phyloP scores from a whole-genome alignment of 2,888 invertebrate species.

The Acleris literana region DNA sequence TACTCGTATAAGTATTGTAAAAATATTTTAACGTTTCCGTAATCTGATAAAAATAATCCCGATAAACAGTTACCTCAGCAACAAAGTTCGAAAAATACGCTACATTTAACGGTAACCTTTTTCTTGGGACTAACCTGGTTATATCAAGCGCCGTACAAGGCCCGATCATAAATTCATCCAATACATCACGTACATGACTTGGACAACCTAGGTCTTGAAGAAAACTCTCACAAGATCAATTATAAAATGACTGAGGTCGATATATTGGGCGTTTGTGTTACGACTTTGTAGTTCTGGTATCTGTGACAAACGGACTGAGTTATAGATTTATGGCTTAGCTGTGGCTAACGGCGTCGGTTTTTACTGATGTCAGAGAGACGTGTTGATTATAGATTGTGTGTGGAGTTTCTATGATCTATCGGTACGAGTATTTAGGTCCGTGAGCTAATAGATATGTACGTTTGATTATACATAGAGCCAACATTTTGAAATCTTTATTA shows the following conservation, averaged over 20 bases:
- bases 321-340: constrained; percentile 55
- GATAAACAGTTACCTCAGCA: not conserved
- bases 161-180: constrained; percentile 64
- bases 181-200: constrained; percentile 4
- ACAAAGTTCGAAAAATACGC: not conserved
- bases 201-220: constrained; percentile 1
- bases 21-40: too few relatives aligned
- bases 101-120: constrained; percentile 33
- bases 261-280: constrained; percentile 7
- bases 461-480: too few relatives aligned
- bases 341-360: constrained; percentile 64
- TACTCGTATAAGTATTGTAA: too few relatives aligned
- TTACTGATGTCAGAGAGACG: constrained; percentile 50
- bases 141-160: constrained; percentile 56
- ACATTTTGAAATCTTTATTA: too few relatives aligned
- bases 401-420: constrained; percentile 8
- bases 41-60: too few relatives aligned
- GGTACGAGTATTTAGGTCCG: constrained; percentile 6
- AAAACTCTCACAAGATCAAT: not conserved
- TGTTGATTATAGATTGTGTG: constrained; percentile 29
- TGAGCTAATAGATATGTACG: not conserved
- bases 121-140: constrained; percentile 43
- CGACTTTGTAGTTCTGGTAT: not conserved
- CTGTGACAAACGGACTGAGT: constrained; percentile 57
- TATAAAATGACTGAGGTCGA: not conserved